These are phyloP conservation scores for Buceros bicornis DNA, from an alignment of 2,797 vertebrate species.

Conservation along the genomic window DNA sequence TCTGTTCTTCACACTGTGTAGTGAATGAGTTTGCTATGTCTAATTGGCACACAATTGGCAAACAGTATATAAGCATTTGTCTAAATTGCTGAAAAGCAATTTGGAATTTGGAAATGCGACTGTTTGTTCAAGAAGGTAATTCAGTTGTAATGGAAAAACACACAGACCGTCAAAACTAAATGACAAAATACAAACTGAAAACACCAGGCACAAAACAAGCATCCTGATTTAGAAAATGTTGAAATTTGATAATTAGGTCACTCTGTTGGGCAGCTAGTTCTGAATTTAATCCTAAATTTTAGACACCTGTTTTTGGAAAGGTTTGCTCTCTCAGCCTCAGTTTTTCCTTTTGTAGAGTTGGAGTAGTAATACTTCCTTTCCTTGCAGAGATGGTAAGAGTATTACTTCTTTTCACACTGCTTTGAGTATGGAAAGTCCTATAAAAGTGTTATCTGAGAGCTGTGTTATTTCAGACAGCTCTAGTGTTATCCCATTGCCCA, in stretches of 20 bases:
- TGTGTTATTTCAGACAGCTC: not conserved
- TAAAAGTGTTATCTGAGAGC: not conserved
- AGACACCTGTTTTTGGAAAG: not conserved
- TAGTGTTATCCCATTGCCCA: slow-evolving; percentile 9
- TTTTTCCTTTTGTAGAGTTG: not conserved
- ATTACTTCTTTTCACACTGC: slow-evolving; percentile 1
- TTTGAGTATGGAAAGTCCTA: not conserved
- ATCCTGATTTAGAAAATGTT: not conserved
- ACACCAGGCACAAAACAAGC: not conserved
- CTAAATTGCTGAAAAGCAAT: slow-evolving; percentile 15
- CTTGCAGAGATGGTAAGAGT: not conserved
- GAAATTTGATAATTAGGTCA: not conserved
- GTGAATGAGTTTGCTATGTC: slow-evolving; percentile 19
- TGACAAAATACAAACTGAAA: not conserved
- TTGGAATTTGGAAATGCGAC: slow-evolving; percentile 21
- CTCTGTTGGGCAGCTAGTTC: not conserved
- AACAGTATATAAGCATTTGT: slow-evolving; percentile 3
- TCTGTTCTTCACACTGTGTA: not conserved
- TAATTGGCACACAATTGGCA: slow-evolving; percentile 12
- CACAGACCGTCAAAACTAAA: not conserved
- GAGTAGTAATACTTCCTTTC: not conserved
- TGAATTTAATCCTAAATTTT: not conserved
- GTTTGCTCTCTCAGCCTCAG: not conserved
- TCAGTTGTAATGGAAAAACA: not conserved
- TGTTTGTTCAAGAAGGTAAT: not conserved